Percentiles rank a stretch among this genome's conserved stretches.
Conservation (phyloP, 2,888 invertebrate genomes). For the Ecliptopera silaceata region DNA sequence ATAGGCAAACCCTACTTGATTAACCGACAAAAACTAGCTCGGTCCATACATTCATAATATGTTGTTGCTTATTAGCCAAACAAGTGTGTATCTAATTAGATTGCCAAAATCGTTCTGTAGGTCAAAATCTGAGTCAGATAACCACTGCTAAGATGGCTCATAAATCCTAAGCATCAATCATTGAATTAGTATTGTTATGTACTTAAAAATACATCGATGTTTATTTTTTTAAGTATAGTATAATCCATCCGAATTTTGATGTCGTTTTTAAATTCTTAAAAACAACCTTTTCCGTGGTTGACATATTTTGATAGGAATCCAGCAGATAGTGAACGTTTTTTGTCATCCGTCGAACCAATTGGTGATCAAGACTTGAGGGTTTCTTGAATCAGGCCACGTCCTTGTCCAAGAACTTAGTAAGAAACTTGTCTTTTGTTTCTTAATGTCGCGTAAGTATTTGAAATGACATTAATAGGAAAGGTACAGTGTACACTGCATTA, state of each 20-base stretch:
- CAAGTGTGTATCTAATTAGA: slow-evolving; percentile 6
- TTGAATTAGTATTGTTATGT: not conserved
- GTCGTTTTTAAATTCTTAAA: no score
- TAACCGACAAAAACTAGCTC: slow-evolving; percentile 18
- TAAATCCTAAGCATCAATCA: not conserved
- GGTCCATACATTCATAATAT: slow-evolving; percentile 27
- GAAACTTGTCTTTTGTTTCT: no score
- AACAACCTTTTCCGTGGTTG: no score
- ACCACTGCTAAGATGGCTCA: slow-evolving; percentile 1
- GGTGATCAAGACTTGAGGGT: no score
- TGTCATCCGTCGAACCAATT: no score
- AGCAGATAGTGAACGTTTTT: no score
- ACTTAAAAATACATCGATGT: not conserved
- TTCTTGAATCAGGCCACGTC: no score
- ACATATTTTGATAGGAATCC: no score
- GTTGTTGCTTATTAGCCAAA: slow-evolving; percentile 30
- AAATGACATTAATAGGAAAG: not conserved
- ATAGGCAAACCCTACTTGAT: not conserved
- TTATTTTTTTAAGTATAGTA: no score
- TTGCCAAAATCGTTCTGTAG: slow-evolving; percentile 18
- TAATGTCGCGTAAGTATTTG: no score
- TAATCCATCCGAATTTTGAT: no score
- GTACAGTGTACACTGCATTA: slow-evolving; percentile 10
- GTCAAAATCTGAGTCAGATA: slow-evolving; percentile 30
- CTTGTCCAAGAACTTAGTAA: no score